Conservation (phyloP, 1,140 invertebrate genomes). For the Daktulosphaira vitifoliae region DNA sequence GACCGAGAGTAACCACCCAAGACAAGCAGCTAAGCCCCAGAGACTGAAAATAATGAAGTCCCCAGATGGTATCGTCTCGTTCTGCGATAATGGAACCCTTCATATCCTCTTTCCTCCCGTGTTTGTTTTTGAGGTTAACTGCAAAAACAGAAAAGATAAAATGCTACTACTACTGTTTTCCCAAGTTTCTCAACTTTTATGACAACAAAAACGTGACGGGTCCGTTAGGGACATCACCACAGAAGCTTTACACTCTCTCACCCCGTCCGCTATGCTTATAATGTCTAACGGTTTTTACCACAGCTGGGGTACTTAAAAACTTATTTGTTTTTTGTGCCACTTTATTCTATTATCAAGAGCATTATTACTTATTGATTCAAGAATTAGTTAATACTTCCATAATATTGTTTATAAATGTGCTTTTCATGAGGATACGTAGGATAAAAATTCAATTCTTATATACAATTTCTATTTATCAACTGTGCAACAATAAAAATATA, state of each 20-base stretch:
- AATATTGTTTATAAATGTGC: too few species aligned
- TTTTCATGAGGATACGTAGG: too few species aligned
- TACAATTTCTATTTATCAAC: too few species aligned
- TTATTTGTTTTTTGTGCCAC: too few species aligned
- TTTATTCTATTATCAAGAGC: too few species aligned
- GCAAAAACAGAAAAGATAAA: slow-evolving; percentile 15
- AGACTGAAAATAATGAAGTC: slow-evolving; percentile 13
- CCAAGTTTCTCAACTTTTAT: slow-evolving; percentile 13
- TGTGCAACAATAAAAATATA: too few species aligned
- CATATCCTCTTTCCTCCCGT: neutral
- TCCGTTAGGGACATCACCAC: slow-evolving; percentile 1
- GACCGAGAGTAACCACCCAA: too few species aligned
- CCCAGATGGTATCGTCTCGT: slow-evolving; percentile 12
- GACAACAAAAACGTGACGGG: slow-evolving; percentile 13
- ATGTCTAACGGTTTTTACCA: too few species aligned
- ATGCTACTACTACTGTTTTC: neutral
- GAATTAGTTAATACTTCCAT: too few species aligned
- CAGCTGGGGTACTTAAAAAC: too few species aligned
- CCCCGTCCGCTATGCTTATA: neutral
- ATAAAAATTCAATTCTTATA: too few species aligned
- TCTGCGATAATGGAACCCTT: neutral
- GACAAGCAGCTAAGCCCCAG: neutral
- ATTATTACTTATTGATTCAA: too few species aligned
- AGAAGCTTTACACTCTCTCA: neutral
- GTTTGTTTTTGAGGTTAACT: slow-evolving; percentile 6